phyloP scores from a whole-genome alignment of 2,797 vertebrate species.

The Eleutherodactylus coqui region DNA sequence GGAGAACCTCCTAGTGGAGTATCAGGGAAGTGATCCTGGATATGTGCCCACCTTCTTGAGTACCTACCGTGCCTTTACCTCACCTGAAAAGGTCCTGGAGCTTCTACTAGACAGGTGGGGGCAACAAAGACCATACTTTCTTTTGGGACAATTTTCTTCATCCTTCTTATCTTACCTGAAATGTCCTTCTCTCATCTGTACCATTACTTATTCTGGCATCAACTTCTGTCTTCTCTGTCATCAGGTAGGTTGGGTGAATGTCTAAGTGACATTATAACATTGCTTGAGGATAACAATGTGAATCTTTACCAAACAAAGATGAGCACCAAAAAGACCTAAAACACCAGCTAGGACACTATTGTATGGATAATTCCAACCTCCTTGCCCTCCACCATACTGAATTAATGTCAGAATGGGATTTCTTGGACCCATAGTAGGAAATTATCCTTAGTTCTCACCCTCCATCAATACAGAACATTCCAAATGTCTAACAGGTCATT shows the following conservation, averaged over 20 bases:
- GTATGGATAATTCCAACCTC: background rate
- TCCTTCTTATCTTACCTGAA: conserved; percentile 1
- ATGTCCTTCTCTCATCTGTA: background rate
- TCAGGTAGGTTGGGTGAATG: background rate
- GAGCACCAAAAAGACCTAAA: background rate
- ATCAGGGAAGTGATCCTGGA: conserved; percentile 75
- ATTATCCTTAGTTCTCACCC: background rate
- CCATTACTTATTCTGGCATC: background rate
- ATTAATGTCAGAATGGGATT: background rate
- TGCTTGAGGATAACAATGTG: background rate
- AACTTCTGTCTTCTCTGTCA: background rate
- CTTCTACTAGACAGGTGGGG: conserved; percentile 81
- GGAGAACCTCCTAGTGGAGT: conserved; percentile 77
- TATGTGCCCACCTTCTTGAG: conserved; percentile 83
- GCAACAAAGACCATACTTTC: background rate
- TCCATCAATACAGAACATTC: background rate
- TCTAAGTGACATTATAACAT: background rate
- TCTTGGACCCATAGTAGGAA: background rate
- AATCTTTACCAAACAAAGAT: background rate
- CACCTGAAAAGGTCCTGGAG: conserved; percentile 76
- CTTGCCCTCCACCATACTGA: background rate
- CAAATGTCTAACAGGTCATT: background rate
- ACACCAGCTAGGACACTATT: background rate
- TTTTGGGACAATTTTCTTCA: background rate
- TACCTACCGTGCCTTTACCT: conserved; percentile 84